These are phyloP conservation scores for Drosophila aff. DNA, from an alignment of 1,140 invertebrate genomes.

Conservation along the genomic window DNA sequence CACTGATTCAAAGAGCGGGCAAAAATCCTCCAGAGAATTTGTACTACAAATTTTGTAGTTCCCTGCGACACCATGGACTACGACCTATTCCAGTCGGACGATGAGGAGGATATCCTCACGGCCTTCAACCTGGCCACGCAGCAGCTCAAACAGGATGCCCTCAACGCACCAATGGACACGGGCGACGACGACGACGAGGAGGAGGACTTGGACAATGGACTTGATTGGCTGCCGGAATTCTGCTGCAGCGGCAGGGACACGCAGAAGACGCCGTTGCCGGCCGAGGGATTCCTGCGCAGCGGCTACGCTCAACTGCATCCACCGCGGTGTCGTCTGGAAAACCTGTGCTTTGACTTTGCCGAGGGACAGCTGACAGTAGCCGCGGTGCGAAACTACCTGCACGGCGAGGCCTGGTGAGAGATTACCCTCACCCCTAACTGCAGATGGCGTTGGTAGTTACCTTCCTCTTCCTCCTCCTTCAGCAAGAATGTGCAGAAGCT, in stretches of 20 bases:
- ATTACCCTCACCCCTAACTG: neutral
- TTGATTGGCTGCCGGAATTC: constrained; percentile 68
- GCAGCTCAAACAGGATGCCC: constrained; percentile 14
- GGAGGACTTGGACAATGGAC: constrained; percentile 5
- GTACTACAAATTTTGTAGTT: too few species aligned
- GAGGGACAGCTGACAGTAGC: constrained; percentile 35
- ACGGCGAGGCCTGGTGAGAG: constrained; percentile 69
- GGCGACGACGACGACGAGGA: constrained; percentile 7
- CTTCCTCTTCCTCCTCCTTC: neutral
- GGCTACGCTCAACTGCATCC: constrained; percentile 37
- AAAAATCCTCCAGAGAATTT: constrained; percentile 3
- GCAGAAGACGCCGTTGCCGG: constrained; percentile 42
- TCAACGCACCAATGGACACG: neutral
- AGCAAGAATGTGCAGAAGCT: constrained; percentile 78
- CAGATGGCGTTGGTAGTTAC: neutral
- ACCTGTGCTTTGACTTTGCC: constrained; percentile 60
- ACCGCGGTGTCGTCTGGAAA: constrained; percentile 47
- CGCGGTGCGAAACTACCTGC: constrained; percentile 44
- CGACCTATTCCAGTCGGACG: constrained; percentile 80
- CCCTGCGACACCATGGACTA: constrained; percentile 65
- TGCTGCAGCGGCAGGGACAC: constrained; percentile 70
- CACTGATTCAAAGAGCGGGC: constrained; percentile 11
- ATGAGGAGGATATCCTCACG: constrained; percentile 76
- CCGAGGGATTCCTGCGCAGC: constrained; percentile 61
- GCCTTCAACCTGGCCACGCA: constrained; percentile 66